phyloP scores from a whole-genome alignment of 2,888 invertebrate species.

The Nasonia oneida region DNA sequence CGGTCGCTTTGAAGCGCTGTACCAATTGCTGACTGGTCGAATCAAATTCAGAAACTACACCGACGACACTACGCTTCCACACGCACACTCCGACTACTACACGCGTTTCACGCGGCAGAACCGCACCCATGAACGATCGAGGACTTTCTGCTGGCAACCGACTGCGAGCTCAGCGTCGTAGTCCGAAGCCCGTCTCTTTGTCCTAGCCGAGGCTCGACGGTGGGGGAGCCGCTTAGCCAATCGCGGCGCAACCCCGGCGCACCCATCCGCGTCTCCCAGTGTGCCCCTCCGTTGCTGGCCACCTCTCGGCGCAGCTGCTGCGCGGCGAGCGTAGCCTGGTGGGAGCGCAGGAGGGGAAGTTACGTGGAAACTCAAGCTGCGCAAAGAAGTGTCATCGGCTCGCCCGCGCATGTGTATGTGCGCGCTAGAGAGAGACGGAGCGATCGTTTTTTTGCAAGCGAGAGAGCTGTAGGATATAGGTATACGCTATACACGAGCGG shows the following conservation, averaged over 20 bases:
- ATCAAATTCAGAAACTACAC: conserved; percentile 25
- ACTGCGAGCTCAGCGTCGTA: conserved; percentile 67
- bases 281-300: too few species aligned
- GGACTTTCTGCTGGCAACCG: conserved; percentile 75
- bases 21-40: neutral
- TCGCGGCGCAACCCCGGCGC: conserved; percentile 45
- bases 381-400: conserved; percentile 12
- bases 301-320: neutral
- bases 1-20: neutral
- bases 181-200: conserved; percentile 71
- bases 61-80: conserved; percentile 28
- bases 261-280: neutral
- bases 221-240: conserved; percentile 65
- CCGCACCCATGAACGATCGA: conserved; percentile 67
- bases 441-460: neutral
- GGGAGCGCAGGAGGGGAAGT: neutral
- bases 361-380: neutral
- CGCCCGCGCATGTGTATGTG: neutral
- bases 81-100: conserved; percentile 62
- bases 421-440: conserved; percentile 7
- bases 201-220: conserved; percentile 64
- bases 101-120: conserved; percentile 64
- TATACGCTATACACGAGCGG: neutral
- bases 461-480: neutral
- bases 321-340: neutral